A percentile compares a stretch with the other conserved stretches of the same genome.
Evolutionary conservation across 2,888 invertebrate genomes (phyloP).

Genomic region (Cerceris rybyensis): DNA sequence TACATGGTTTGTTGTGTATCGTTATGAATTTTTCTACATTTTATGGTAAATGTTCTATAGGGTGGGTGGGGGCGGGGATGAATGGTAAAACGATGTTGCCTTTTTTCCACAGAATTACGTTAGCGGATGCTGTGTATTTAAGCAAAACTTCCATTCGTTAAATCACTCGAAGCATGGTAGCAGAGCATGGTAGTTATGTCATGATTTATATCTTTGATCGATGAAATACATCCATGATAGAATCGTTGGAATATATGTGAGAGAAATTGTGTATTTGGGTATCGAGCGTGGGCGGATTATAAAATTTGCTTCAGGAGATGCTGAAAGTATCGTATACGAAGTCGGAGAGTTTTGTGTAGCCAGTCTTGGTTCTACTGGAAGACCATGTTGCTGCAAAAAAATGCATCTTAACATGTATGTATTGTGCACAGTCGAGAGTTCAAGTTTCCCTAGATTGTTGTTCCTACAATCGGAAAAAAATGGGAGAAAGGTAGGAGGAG

Average conservation of each 20-base stretch:
- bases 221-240: slow-evolving; percentile 13
- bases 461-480: slow-evolving; percentile 16
- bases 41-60: neutral
- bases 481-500: slow-evolving; percentile 7
- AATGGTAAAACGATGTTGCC: slow-evolving; percentile 22
- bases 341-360: slow-evolving; percentile 6
- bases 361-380: slow-evolving; percentile 8
- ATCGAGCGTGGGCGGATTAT: slow-evolving; percentile 16
- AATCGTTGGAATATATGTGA: slow-evolving; percentile 12
- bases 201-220: neutral
- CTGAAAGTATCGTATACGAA: slow-evolving; percentile 5
- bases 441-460: neutral
- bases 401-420: slow-evolving; percentile 35
- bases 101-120: slow-evolving; percentile 44
- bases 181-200: slow-evolving; percentile 22
- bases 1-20: neutral
- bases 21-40: neutral
- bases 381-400: neutral
- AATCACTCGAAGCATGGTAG: slow-evolving; percentile 22
- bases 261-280: neutral
- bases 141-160: neutral
- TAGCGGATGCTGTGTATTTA: slow-evolving; percentile 3
- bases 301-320: slow-evolving; percentile 32
- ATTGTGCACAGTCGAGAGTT: slow-evolving; percentile 16
- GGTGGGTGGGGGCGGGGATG: neutral